Evolutionary conservation across 2,113 vertebrate genomes (phyloP).

Genomic region (Cyrtonyx montezumae): DNA sequence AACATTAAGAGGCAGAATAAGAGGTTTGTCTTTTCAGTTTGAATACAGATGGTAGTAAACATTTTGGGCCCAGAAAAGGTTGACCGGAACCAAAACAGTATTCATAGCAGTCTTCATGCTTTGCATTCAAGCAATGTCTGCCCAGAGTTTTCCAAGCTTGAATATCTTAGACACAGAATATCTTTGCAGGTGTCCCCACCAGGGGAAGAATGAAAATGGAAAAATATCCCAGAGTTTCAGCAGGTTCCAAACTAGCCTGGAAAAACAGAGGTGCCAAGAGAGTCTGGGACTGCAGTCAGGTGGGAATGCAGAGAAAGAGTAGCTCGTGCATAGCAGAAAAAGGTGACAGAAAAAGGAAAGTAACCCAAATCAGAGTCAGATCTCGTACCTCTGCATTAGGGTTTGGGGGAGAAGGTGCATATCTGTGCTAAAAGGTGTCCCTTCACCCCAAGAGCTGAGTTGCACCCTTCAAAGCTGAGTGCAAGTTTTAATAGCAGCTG

Average conservation of each 20-base stretch:
- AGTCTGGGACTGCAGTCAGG: background rate
- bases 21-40: background rate
- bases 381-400: background rate
- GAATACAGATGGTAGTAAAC: background rate
- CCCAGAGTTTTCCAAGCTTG: background rate
- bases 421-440: background rate
- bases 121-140: too few relatives aligned
- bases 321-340: background rate
- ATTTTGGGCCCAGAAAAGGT: background rate
- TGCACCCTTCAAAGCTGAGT: background rate
- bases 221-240: background rate
- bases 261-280: background rate
- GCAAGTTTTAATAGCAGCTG: constrained; percentile 69
- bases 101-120: too few relatives aligned
- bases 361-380: background rate
- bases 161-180: background rate
- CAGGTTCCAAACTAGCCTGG: background rate
- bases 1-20: background rate
- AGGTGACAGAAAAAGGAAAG: background rate
- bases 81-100: background rate
- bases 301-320: background rate
- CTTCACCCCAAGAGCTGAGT: background rate
- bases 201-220: background rate
- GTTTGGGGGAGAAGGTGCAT: background rate
- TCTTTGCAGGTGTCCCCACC: background rate